Evolutionary conservation across 1,140 invertebrate species (phyloP).

Genomic region (Drosophila virilis): DNA sequence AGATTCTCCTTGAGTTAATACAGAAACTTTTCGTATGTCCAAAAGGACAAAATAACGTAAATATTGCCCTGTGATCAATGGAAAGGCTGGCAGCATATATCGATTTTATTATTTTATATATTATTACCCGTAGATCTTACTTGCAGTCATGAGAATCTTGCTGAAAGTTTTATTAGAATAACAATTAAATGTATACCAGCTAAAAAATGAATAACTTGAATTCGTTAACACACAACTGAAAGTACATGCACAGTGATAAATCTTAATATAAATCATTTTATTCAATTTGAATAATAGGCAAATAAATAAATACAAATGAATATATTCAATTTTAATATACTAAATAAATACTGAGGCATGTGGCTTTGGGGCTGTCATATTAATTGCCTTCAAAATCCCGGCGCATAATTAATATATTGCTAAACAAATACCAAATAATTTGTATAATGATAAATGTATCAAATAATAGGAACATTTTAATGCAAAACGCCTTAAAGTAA

Average conservation of each 20-base stretch:
- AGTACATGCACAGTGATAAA: neutral
- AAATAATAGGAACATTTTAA: neutral
- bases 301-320: constrained; percentile 2
- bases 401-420: constrained; percentile 60
- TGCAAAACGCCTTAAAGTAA: constrained; percentile 2
- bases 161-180: no score
- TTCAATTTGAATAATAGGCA: constrained; percentile 3
- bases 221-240: no score
- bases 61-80: no score
- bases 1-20: neutral
- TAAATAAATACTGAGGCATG: constrained; percentile 43
- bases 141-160: no score
- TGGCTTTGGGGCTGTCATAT: constrained; percentile 30
- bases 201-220: no score
- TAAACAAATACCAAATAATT: constrained; percentile 66
- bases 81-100: no score
- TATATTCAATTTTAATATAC: neutral
- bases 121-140: no score
- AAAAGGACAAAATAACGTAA: no score
- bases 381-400: constrained; percentile 44
- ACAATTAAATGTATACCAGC: no score
- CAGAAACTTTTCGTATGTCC: neutral
- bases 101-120: no score
- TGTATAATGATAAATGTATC: constrained; percentile 47
- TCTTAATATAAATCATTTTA: neutral